Evolutionary conservation across 2,888 invertebrate species (phyloP).

Genomic region (Drosophila eohydei): DNA sequence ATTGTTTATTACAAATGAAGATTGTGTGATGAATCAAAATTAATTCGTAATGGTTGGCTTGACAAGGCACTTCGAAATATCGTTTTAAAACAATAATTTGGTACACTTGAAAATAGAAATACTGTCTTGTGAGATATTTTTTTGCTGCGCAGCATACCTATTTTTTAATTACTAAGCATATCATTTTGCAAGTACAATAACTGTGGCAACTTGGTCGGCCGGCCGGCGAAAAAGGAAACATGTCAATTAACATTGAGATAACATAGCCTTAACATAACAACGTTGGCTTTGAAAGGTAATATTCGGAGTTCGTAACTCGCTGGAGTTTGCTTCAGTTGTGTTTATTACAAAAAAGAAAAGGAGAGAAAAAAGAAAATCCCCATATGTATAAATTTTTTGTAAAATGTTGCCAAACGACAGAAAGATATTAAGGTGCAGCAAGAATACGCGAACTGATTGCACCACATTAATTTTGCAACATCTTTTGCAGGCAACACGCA

Average conservation of each 20-base stretch:
- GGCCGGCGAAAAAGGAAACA: slow-evolving; percentile 16
- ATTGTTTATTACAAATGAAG: neutral
- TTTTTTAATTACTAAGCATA: neutral
- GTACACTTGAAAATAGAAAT: neutral
- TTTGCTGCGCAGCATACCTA: neutral
- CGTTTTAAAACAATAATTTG: neutral
- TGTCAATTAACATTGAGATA: slow-evolving; percentile 28
- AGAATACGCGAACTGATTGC: neutral
- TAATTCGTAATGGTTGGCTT: neutral
- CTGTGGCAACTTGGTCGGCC: slow-evolving; percentile 34
- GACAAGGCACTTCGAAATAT: neutral
- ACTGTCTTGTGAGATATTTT: neutral
- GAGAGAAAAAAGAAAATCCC: slow-evolving; percentile 3
- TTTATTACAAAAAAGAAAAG: slow-evolving; percentile 5
- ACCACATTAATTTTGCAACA: neutral
- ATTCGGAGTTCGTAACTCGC: slow-evolving; percentile 20
- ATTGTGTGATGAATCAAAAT: neutral
- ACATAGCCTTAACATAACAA: slow-evolving; percentile 25
- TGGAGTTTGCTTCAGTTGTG: slow-evolving; percentile 13
- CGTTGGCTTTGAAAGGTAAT: slow-evolving; percentile 40
- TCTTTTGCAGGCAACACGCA: slow-evolving; percentile 58
- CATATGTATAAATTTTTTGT: slow-evolving; percentile 19
- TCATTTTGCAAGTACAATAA: slow-evolving; percentile 13
- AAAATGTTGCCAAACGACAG: slow-evolving; percentile 66
- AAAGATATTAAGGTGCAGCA: slow-evolving; percentile 60